A percentile compares a stretch with the other conserved stretches of the same genome.
phyloP scores from a whole-genome alignment of 2,888 invertebrate genomes.

The Acleris laterana region DNA sequence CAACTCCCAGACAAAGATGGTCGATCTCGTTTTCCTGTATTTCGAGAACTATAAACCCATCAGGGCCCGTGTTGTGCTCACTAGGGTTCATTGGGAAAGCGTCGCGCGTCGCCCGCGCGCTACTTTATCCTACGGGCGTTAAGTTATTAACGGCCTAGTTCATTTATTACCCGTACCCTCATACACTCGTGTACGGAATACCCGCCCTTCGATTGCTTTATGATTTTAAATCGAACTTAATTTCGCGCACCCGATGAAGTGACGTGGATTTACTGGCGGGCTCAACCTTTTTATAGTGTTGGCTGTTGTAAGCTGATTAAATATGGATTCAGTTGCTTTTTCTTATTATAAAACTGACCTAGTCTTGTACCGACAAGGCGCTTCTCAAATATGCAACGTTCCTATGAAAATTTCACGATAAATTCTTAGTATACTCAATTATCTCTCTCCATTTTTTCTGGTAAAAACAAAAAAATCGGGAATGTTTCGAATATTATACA shows the following conservation, averaged over 20 bases:
- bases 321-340: no score
- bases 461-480: no score
- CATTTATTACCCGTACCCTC: conserved; percentile 45
- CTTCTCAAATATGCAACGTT: no score
- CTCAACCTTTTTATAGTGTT: background rate
- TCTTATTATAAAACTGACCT: no score
- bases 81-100: conserved; percentile 35
- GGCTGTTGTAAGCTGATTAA: background rate
- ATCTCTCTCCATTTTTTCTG: no score
- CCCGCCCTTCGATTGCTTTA: conserved; percentile 38
- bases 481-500: no score
- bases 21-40: background rate
- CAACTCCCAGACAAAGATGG: no score
- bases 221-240: conserved; percentile 37
- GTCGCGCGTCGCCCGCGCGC: conserved; percentile 37
- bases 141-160: conserved; percentile 46
- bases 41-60: conserved; percentile 18
- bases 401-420: no score
- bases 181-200: conserved; percentile 42
- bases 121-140: conserved; percentile 39
- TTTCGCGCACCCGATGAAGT: conserved; percentile 26
- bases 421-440: no score
- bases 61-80: conserved; percentile 11
- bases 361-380: no score
- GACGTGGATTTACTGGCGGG: conserved; percentile 29